Evolutionary conservation across 2,888 invertebrate genomes (phyloP), one percentile per base, ranked within the genome.

Genomic region (Flexamia atlantica): DNA sequence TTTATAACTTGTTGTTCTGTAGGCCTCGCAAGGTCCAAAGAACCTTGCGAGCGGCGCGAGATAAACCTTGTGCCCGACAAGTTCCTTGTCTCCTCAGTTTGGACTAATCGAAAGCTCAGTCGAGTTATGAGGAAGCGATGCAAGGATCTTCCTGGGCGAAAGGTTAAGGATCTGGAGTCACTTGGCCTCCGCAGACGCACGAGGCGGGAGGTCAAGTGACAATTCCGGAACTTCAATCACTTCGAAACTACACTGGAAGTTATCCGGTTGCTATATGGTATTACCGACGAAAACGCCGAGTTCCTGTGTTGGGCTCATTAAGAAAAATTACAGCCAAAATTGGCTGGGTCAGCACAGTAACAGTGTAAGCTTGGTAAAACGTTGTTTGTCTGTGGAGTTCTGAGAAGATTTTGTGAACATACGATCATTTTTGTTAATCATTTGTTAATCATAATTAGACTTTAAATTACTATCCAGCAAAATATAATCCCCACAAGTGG

Each of bases 101-200:
- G 57, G 57, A 2, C 20, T 57, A 57, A 57, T 57, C 57, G 57
- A 23, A 50, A 36, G 50, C 36, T 36, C 9, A 36, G 23, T n/a
- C 40, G 42, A 72, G 72, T n/a, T 36, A 72, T 72, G 72, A 72
- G 72, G 72, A 72, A 72, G 42, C 72, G 14, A 28, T 10, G 28
- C 76, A 76, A 76, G 76, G 76, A 76, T 50, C 53, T 76, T 76
- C 76, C 76, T 76, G 76, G n/a, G 25, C 46, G 50, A 76, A 76
- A 76, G 76, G 76, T 76, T 46, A 76, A 76, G 76, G 76, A 50
- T 46, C 23, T 23, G 20, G 17, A 36, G 23, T 40, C 72, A 5
- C n/a, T 12, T 9, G 40, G 10, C 72, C 72, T 40, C 70, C n/a
- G 70, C 32, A 12, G 36, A 36, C 46, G 46, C 2, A 46, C 7